These are phyloP conservation scores for Xestia rhomboidea DNA, from an alignment of 2,888 invertebrate species.

Conservation along the genomic window DNA sequence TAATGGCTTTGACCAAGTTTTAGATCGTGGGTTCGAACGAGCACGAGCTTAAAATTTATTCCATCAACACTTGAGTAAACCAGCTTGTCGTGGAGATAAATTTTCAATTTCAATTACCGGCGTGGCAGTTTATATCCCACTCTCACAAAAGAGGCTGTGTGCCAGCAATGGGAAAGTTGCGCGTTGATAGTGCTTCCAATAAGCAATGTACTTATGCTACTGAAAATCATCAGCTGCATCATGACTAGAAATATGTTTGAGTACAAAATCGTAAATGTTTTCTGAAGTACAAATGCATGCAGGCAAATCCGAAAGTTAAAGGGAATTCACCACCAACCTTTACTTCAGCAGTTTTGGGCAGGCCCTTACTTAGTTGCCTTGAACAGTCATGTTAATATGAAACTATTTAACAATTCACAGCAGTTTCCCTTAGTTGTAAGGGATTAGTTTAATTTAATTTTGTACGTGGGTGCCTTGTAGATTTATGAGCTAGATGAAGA, in stretches of 20 bases:
- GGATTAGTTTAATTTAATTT: constrained; percentile 43
- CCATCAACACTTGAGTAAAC: no score
- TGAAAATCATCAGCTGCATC: background rate
- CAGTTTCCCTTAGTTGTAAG: constrained; percentile 11
- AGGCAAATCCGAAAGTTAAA: background rate
- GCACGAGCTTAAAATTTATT: no score
- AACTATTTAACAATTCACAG: constrained; percentile 34
- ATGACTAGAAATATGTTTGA: background rate
- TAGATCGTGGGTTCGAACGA: no score
- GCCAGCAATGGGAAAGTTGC: no score
- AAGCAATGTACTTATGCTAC: no score
- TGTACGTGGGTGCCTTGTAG: background rate
- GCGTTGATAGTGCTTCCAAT: no score
- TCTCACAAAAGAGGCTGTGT: no score
- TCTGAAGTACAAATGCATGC: background rate
- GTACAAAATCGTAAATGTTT: background rate
- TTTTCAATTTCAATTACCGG: no score
- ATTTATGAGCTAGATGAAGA: constrained; percentile 3
- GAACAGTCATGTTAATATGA: constrained; percentile 35
- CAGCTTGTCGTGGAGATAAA: no score
- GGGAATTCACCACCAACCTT: background rate
- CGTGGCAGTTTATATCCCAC: no score
- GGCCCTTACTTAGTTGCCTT: background rate
- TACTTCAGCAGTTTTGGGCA: background rate
- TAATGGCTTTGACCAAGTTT: no score